Percentiles rank a stretch among this genome's conserved stretches.
Conservation (phyloP, 2,113 vertebrate genomes). For the Nematolebias whitei region DNA sequence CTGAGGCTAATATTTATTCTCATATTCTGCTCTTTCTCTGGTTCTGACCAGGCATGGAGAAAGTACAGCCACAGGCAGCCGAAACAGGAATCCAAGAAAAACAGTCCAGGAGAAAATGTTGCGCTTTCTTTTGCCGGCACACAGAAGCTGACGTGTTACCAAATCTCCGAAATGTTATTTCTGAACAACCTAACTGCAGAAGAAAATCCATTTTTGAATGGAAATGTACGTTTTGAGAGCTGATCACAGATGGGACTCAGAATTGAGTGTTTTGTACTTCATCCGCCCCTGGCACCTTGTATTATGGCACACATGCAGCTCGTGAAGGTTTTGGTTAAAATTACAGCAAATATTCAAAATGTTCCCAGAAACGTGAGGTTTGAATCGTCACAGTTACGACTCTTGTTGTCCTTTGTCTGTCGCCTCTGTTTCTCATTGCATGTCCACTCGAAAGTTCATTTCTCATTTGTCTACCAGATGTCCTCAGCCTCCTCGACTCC, state of each 20-base stretch:
- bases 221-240: conserved; percentile 3
- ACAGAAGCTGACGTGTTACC: not conserved
- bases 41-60: conserved; percentile 23
- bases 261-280: not conserved
- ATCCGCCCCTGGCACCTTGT: not conserved
- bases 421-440: not conserved
- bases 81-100: conserved; percentile 8
- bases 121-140: not conserved
- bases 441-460: conserved; percentile 6
- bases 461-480: conserved; percentile 6
- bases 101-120: conserved; percentile 6
- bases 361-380: not conserved
- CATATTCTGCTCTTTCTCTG: conserved; percentile 22
- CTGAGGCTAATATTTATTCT: conserved; percentile 37
- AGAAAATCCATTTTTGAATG: not conserved
- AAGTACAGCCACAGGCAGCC: conserved; percentile 15
- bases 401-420: not conserved
- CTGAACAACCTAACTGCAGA: not conserved
- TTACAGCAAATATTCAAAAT: not conserved
- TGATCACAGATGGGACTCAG: conserved; percentile 2
- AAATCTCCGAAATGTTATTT: not conserved
- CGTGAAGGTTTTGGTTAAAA: not conserved
- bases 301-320: not conserved
- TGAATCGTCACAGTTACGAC: not conserved
- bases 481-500: conserved; percentile 10